Conservation (phyloP, 2,113 vertebrate species). For the Podocnemis expansa region DNA sequence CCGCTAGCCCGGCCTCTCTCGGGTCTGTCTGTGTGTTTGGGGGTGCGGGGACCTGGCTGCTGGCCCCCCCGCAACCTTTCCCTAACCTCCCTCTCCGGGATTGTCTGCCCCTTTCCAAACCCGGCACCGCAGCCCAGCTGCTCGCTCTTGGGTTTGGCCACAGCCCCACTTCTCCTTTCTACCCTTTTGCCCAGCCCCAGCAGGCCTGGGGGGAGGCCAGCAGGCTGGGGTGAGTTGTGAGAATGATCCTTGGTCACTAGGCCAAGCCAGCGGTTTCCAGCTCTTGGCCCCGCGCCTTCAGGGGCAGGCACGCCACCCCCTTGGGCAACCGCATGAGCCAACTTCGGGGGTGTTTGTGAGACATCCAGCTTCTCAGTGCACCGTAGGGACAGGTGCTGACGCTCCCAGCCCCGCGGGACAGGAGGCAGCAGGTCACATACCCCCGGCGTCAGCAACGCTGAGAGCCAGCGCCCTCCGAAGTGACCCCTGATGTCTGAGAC, state of each 20-base stretch:
- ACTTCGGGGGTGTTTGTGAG: neutral
- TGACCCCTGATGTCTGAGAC: fast-evolving
- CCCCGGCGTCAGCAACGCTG: too few species aligned
- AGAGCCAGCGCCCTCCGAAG: fast-evolving
- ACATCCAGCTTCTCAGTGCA: too few species aligned
- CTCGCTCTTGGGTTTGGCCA: neutral
- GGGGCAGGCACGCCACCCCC: neutral
- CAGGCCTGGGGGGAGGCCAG: neutral
- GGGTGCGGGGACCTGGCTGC: too few species aligned
- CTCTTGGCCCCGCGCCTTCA: neutral
- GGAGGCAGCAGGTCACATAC: neutral
- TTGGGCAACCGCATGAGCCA: too few species aligned
- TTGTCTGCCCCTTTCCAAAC: neutral
- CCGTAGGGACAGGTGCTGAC: too few species aligned
- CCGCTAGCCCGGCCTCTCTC: too few species aligned
- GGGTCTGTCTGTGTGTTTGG: too few species aligned
- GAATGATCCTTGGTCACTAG: neutral
- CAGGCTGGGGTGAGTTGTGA: neutral
- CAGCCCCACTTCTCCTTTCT: neutral
- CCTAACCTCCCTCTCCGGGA: neutral
- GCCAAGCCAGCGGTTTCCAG: neutral
- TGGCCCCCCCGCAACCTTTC: too few species aligned
- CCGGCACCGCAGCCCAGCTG: neutral
- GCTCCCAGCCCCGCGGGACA: neutral
- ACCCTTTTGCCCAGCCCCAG: neutral